A percentile compares a stretch with the other conserved stretches of the same genome.
Evolutionary conservation across 2,888 invertebrate genomes (phyloP).

Genomic region (Acanthosepion pharaonis): DNA sequence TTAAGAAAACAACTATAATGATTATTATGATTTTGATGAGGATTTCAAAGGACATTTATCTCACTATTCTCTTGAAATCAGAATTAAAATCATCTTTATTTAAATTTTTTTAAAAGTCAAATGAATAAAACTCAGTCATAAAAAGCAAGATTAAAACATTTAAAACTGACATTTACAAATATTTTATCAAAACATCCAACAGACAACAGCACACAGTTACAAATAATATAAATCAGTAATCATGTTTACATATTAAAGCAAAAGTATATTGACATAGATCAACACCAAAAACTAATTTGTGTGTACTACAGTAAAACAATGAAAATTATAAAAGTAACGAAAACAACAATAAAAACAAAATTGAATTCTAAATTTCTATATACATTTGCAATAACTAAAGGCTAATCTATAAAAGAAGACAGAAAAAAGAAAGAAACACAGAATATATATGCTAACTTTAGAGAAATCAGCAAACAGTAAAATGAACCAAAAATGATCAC

Average conservation of each 20-base stretch:
- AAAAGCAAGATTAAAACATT: neutral
- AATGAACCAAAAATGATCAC: neutral
- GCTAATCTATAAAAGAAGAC: neutral
- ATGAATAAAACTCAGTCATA: too few species aligned
- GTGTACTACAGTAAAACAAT: neutral
- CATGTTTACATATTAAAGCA: neutral
- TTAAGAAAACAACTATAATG: neutral
- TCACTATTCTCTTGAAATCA: too few species aligned
- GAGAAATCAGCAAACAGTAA: conserved; percentile 33
- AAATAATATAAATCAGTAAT: neutral
- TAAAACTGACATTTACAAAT: neutral
- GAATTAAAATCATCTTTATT: too few species aligned
- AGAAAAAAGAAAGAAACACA: neutral
- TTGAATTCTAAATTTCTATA: neutral
- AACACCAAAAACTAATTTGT: neutral
- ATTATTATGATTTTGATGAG: neutral
- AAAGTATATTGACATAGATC: neutral
- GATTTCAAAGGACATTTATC: too few species aligned
- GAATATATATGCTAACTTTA: neutral
- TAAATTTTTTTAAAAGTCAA: too few species aligned
- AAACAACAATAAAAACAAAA: neutral
- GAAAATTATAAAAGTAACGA: neutral
- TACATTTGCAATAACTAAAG: neutral
- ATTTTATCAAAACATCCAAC: neutral
- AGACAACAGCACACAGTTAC: neutral